Evolutionary conservation across 2,797 vertebrate species (phyloP), one percentile per base, ranked within the genome.

Genomic region (Melanotaenia boesemani): DNA sequence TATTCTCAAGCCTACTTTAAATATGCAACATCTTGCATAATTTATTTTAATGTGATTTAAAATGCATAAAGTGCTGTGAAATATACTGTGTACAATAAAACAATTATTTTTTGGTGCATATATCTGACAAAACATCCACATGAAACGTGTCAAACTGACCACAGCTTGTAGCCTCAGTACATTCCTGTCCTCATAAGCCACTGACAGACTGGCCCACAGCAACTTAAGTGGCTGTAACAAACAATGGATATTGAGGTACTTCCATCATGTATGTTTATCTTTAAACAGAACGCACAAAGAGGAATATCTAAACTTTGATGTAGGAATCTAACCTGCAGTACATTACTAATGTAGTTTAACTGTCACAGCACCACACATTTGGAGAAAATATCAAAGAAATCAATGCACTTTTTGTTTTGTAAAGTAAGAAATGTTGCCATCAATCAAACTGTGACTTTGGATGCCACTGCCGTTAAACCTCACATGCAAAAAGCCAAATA

Each of bases 401-500:
- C 34, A 62, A 70, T 41, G 52, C 34, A 30, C 1, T 11, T 57
- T 20, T 34, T 50, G 6, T 60, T 71, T 60, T 48, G 16, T 32
- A 28, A 48, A 59, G 46, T 30, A 30, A 22, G 10, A 57, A 68
- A 59, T 6, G 26, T 22, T 32, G 24, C 28, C 6, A 74, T 83
- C 22, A 65, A 46, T 81, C 74, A 80, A 41, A 61, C 15, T 52
- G 22, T 1, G 26, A 66, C 61, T 41, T 2, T 5, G 3, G 24
- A 66, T 34, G 56, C 22, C 60, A 30, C 59, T 16, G 32, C 32
- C 48, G 71, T 81, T 68, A 70, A 67, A 72, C 50, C 46, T 57
- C 69, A 74, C 63, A 67, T 57, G 18, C 37, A 22, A 67, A 39
- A 76, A 70, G 50, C 48, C n/a, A 67, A 76, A 67, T 74, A 44